phyloP scores from a whole-genome alignment of 2,113 vertebrate genomes.

The Verasper variegatus region DNA sequence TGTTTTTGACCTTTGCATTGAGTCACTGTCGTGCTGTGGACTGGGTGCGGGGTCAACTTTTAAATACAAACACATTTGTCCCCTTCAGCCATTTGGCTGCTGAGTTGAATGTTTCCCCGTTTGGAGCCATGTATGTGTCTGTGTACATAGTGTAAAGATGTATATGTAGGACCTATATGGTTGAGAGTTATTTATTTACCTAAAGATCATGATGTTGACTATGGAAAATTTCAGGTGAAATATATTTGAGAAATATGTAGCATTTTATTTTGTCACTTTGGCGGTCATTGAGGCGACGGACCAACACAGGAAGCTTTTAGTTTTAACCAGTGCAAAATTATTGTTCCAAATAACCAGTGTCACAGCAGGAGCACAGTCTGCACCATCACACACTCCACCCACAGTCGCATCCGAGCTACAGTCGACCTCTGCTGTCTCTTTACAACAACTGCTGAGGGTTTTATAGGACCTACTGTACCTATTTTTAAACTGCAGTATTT shows the following conservation, averaged over 20 bases:
- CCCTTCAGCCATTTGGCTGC: slow-evolving; percentile 34
- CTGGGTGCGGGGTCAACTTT: slow-evolving; percentile 13
- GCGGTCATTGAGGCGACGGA: slow-evolving; percentile 84
- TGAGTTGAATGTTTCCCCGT: slow-evolving; percentile 61
- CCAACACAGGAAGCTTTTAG: slow-evolving; percentile 83
- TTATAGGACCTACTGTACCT: slow-evolving; percentile 61
- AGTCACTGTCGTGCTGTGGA: background rate
- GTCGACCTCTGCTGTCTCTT: slow-evolving; percentile 55
- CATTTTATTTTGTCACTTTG: slow-evolving; percentile 82
- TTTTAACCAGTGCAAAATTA: slow-evolving; percentile 83
- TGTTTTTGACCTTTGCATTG: slow-evolving; percentile 11
- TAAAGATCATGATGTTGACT: slow-evolving; percentile 81
- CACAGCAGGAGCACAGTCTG: slow-evolving; percentile 81
- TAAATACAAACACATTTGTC: slow-evolving; percentile 35
- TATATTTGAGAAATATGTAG: slow-evolving; percentile 87
- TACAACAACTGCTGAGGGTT: slow-evolving; percentile 57
- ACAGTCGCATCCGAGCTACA: slow-evolving; percentile 43
- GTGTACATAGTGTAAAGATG: slow-evolving; percentile 94
- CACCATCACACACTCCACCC: slow-evolving; percentile 20
- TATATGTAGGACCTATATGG: slow-evolving; percentile 84
- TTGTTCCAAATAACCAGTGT: slow-evolving; percentile 54
- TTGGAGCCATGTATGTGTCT: slow-evolving; percentile 39
- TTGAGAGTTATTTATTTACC: slow-evolving; percentile 93
- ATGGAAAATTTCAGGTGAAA: slow-evolving; percentile 87
- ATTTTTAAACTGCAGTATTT: slow-evolving; percentile 72